Evolutionary conservation across 2,113 vertebrate species (phyloP).

Genomic region (Acanthisitta chloris): DNA sequence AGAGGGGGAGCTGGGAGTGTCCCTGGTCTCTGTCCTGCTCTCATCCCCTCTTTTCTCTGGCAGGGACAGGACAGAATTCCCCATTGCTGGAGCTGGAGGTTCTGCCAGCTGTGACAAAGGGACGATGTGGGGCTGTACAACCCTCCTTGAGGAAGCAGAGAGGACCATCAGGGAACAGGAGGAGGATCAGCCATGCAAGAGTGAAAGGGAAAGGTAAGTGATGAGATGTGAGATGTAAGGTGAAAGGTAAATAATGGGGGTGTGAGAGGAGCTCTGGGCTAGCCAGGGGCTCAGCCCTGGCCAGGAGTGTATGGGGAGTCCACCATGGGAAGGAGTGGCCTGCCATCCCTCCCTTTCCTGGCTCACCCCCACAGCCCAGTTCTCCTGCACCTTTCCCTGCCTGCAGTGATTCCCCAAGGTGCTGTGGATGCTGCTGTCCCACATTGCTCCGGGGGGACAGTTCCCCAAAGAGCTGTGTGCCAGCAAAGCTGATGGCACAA

Average conservation of each 20-base stretch:
- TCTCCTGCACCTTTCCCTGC: not conserved
- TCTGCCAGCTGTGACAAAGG: not conserved
- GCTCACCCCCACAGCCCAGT: not conserved
- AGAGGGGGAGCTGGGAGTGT: too few species aligned
- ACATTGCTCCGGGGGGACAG: accelerated
- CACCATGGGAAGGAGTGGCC: not conserved
- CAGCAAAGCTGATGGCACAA: accelerated
- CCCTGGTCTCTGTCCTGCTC: not conserved
- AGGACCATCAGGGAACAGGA: not conserved
- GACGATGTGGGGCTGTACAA: accelerated
- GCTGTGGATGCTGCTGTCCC: not conserved
- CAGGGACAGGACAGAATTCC: not conserved
- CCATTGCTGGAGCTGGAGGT: not conserved
- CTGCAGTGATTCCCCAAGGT: not conserved
- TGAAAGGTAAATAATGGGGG: constrained; percentile 1
- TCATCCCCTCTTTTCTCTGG: not conserved
- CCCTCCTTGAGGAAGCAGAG: not conserved
- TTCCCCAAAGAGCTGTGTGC: accelerated
- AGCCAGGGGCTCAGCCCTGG: not conserved
- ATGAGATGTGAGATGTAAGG: too few species aligned
- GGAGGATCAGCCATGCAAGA: constrained; percentile 5
- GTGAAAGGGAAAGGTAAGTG: constrained; percentile 47
- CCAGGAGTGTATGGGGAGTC: not conserved
- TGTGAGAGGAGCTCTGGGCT: not conserved
- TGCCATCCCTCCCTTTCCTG: not conserved